These are phyloP conservation scores for Aphelinus certus DNA, from an alignment of 1,140 invertebrate genomes.

Conservation along the genomic window DNA sequence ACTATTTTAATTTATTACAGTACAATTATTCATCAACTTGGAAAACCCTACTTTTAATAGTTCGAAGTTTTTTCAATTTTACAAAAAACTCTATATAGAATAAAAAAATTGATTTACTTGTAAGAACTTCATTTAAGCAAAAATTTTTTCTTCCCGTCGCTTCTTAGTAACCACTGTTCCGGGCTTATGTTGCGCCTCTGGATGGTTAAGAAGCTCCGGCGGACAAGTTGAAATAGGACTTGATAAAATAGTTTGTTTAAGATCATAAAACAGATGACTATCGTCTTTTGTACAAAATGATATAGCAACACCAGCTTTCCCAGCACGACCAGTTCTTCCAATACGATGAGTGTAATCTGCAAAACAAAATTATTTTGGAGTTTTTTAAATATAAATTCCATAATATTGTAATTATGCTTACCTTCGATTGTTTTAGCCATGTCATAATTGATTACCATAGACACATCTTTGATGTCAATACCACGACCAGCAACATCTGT, in stretches of 20 bases:
- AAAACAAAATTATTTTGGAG: slow-evolving; percentile 48
- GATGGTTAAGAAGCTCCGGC: slow-evolving; percentile 96
- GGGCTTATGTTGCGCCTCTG: slow-evolving; percentile 97
- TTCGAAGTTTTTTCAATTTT: background rate
- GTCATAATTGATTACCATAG: slow-evolving; percentile 98
- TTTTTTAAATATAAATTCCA: slow-evolving; percentile 25
- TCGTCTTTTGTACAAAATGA: slow-evolving; percentile 98
- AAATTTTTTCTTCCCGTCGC: slow-evolving; percentile 94
- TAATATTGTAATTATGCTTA: slow-evolving; percentile 49
- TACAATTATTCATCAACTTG: too few relatives aligned
- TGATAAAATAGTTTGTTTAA: slow-evolving; percentile 89
- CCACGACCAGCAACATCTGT: slow-evolving; percentile 99
- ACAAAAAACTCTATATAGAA: background rate
- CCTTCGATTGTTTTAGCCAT: slow-evolving; percentile 99
- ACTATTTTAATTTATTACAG: background rate
- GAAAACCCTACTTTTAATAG: too few relatives aligned
- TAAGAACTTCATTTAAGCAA: slow-evolving; percentile 70
- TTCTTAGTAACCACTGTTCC: slow-evolving; percentile 94
- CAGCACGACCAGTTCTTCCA: slow-evolving; percentile 97
- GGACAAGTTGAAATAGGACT: slow-evolving; percentile 97
- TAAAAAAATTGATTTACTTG: slow-evolving; percentile 4
- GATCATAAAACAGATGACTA: slow-evolving; percentile 93
- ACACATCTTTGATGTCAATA: slow-evolving; percentile 99
- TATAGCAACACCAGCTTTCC: slow-evolving; percentile 95
- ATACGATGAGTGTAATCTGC: slow-evolving; percentile 99